Base-by-base conservation (phyloP, 1,140 invertebrate genomes). In the Drosophila setifemur region DNA sequence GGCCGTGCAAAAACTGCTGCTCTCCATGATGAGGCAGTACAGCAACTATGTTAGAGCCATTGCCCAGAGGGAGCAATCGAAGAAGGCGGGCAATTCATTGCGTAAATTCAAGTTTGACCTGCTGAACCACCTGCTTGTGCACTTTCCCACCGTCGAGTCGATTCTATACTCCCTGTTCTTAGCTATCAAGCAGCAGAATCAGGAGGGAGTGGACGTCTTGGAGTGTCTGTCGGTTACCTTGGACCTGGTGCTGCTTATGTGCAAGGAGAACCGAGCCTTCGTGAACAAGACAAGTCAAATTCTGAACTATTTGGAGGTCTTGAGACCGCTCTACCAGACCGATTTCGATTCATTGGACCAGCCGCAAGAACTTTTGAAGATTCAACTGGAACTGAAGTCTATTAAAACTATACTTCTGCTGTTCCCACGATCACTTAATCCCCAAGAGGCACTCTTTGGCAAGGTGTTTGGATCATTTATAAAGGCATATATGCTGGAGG, bases 311-410 rank as follows among this genome's bases (percentile, higher is more conserved):
- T 45, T 91, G 44, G 72, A 90, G 7, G 61, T 90, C 0, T 44
- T 91, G 52, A 66, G 87, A 12, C 89, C 90, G 0, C 14, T 90
- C 1, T 74, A 90, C 33, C 66, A 86, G 23, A 61, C 72, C 0
- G 60, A 81, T 19, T 81, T 73, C 23, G 68, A 76, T 48, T 23
- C 54, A 1, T 18, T 47, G 0, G 28, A 33, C 2, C 1, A 63
- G 16, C 31, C 71, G 3, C 29, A 47, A 1, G 33, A 57, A 6
- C 4, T 44, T 1, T 9, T 42, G 3, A 86, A 70, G 26, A 91
- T 91, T 28, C 68, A 91, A 47, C 90, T 95, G 49, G 93, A 94
- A 90, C 90, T 95, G 1, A 95, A 95, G 90, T 91, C 93, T 1
- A 92, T 95, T 8, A 93, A 93, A 39, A 92, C 95, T 25, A 92